A percentile compares a stretch with the other conserved stretches of the same genome.
These are phyloP conservation scores for Scartelaos histophorus DNA, from an alignment of 2,113 vertebrate genomes.

Conservation along the genomic window DNA sequence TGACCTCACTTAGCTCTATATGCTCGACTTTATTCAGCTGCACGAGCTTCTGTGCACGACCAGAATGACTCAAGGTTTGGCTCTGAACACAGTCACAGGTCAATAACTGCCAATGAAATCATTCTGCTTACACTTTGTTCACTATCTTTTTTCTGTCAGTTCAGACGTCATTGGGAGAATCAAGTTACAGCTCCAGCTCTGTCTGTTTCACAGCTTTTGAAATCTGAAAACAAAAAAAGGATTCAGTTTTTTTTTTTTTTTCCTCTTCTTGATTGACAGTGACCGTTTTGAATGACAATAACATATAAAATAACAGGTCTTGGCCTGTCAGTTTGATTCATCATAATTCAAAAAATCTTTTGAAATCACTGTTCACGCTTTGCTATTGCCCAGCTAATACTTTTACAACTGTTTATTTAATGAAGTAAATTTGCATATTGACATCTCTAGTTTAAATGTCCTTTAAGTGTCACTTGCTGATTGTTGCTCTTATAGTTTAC, in stretches of 20 bases:
- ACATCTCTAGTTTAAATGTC: too few species aligned
- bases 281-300: too few species aligned
- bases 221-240: not conserved
- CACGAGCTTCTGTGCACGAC: not conserved
- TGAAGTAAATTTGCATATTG: too few species aligned
- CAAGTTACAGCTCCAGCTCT: not conserved
- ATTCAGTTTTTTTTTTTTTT: not conserved
- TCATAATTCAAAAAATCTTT: too few species aligned
- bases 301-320: too few species aligned
- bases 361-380: too few species aligned
- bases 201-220: conserved; percentile 27
- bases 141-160: not conserved
- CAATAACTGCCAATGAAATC: not conserved
- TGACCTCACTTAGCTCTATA: not conserved
- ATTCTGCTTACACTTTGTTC: not conserved
- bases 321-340: too few species aligned
- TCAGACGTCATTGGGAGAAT: not conserved
- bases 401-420: too few species aligned
- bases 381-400: not conserved
- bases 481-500: too few species aligned
- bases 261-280: too few species aligned
- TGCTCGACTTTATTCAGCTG: not conserved
- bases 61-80: conserved; percentile 1
- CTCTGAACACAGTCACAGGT: conserved; percentile 1
- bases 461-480: too few species aligned